These are phyloP conservation scores for Passer domesticus DNA, from an alignment of 2,113 vertebrate species.

Conservation along the genomic window DNA sequence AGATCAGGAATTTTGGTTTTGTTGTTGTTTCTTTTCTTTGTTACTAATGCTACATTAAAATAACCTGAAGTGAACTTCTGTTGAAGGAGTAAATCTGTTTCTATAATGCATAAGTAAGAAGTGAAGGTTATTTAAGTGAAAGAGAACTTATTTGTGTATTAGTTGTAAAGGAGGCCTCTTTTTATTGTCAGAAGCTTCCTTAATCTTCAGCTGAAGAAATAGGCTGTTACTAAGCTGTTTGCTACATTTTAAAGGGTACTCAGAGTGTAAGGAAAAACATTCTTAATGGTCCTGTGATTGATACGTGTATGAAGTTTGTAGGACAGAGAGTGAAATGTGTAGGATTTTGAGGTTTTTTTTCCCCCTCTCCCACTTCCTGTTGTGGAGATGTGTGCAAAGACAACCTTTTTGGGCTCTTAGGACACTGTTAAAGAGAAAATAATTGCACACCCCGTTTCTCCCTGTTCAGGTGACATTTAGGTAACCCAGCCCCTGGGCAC, in stretches of 20 bases:
- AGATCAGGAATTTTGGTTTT: not conserved
- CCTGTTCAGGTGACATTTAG: constrained; percentile 8
- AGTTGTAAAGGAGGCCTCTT: not conserved
- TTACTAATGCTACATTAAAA: not conserved
- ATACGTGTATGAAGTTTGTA: not conserved
- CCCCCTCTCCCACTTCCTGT: not conserved
- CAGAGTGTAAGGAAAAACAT: accelerated
- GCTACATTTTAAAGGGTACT: not conserved
- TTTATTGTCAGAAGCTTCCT: not conserved
- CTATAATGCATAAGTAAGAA: not conserved
- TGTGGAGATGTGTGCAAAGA: not conserved
- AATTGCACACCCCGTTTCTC: not conserved
- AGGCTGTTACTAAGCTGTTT: not conserved
- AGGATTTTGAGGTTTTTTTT: not conserved
- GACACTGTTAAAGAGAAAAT: not conserved
- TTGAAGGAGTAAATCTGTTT: not conserved
- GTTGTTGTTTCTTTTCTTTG: not conserved
- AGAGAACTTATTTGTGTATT: not conserved
- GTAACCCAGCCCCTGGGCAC: not conserved
- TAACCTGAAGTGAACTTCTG: not conserved
- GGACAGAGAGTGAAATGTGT: not conserved
- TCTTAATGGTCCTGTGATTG: not conserved
- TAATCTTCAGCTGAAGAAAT: not conserved
- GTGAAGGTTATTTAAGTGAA: not conserved
- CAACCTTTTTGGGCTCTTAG: not conserved